These are phyloP conservation scores for Phrynocephalus guinanensis DNA, from an alignment of 2,797 vertebrate genomes.

Conservation along the genomic window DNA sequence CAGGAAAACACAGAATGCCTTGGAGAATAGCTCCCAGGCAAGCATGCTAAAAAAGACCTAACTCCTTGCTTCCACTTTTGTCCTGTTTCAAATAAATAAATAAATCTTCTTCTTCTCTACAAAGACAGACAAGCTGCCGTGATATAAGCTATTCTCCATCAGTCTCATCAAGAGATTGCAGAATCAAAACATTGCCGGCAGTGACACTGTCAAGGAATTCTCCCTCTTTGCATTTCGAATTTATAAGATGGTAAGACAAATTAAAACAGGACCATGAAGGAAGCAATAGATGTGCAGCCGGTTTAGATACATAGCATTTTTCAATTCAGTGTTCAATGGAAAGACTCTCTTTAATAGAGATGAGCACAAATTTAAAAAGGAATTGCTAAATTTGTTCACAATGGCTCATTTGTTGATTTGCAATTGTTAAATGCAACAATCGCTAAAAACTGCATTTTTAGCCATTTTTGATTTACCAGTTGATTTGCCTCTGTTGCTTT, in stretches of 20 bases:
- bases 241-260: slow-evolving; percentile 60
- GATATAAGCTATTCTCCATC: slow-evolving; percentile 17
- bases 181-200: slow-evolving; percentile 49
- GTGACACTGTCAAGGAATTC: slow-evolving; percentile 37
- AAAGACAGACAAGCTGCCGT: neutral
- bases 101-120: neutral
- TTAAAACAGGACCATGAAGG: slow-evolving; percentile 49
- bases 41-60: rapidly evolving
- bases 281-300: slow-evolving; percentile 46
- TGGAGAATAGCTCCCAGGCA: neutral
- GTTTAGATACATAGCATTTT: slow-evolving; percentile 6
- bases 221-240: slow-evolving; percentile 57
- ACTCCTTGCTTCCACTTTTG: neutral
- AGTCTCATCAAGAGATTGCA: slow-evolving; percentile 6
- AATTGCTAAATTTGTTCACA: too few species aligned
- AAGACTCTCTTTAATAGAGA: slow-evolving; percentile 21
- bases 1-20: neutral
- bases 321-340: slow-evolving; percentile 34
- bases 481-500: too few species aligned
- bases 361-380: too few species aligned
- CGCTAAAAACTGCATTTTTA: too few species aligned
- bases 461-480: too few species aligned
- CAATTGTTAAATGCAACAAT: too few species aligned
- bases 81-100: neutral
- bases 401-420: too few species aligned